These are phyloP conservation scores for Drosophila niveifrons DNA, from an alignment of 2,888 invertebrate species.

Conservation along the genomic window DNA sequence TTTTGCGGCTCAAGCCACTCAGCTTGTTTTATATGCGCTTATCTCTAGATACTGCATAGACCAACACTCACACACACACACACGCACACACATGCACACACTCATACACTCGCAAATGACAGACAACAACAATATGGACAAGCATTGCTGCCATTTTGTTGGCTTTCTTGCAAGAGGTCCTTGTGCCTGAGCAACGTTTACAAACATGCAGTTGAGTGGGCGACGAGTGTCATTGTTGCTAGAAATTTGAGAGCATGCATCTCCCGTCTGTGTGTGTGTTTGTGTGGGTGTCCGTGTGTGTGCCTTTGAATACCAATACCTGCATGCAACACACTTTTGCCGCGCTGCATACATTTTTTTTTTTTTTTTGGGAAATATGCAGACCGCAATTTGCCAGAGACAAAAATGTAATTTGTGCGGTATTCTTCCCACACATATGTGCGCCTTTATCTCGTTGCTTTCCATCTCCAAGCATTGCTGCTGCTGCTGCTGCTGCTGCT, in stretches of 20 bases:
- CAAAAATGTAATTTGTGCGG: slow-evolving; percentile 60
- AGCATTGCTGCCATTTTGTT: slow-evolving; percentile 60
- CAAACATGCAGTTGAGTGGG: slow-evolving; percentile 78
- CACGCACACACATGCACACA: not conserved
- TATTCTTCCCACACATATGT: slow-evolving; percentile 41
- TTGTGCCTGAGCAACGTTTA: slow-evolving; percentile 80
- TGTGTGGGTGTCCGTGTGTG: slow-evolving; percentile 6
- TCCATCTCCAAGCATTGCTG: not conserved
- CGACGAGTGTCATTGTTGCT: slow-evolving; percentile 76
- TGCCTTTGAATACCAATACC: slow-evolving; percentile 40
- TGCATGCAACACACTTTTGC: not conserved
- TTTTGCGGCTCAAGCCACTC: slow-evolving; percentile 73
- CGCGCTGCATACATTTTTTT: slow-evolving; percentile 51
- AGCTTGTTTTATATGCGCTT: slow-evolving; percentile 79
- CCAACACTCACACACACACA: slow-evolving; percentile 23
- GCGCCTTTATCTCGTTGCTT: not conserved
- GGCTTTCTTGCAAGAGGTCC: slow-evolving; percentile 72
- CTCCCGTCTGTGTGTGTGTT: not conserved
- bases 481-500: slow-evolving; percentile 22
- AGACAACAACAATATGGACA: slow-evolving; percentile 13
- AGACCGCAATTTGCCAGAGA: slow-evolving; percentile 59
- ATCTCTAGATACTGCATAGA: slow-evolving; percentile 63
- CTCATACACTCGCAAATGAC: slow-evolving; percentile 9
- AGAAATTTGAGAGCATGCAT: slow-evolving; percentile 40
- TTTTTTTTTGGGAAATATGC: slow-evolving; percentile 61